phyloP scores from a whole-genome alignment of 1,140 invertebrate genomes.

The Antheraea pernyi region DNA sequence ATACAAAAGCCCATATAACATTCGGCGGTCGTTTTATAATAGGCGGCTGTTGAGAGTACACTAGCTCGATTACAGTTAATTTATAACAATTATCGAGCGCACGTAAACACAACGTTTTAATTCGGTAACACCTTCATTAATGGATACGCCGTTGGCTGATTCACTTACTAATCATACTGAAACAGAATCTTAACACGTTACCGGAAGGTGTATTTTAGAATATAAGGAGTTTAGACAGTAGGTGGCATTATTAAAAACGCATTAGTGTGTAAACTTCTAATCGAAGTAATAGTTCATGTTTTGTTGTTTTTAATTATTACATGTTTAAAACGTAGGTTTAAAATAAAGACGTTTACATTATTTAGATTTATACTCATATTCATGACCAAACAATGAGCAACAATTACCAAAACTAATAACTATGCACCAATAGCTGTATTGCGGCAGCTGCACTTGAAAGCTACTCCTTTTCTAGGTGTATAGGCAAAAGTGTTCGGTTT shows the following conservation, averaged over 20 bases:
- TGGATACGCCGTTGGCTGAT: conserved; percentile 23
- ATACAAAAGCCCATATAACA: neutral
- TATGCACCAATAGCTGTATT: no score
- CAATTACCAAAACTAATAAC: no score
- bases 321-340: neutral
- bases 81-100: conserved; percentile 50
- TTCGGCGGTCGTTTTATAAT: neutral
- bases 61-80: conserved; percentile 39
- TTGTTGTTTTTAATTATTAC: neutral
- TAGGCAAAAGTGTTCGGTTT: no score
- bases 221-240: neutral
- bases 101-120: conserved; percentile 44
- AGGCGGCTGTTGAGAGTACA: neutral
- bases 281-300: neutral
- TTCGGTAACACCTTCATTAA: conserved; percentile 54
- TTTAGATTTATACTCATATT: no score
- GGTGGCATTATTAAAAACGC: conserved; percentile 44
- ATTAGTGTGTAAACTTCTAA: conserved; percentile 24
- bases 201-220: conserved; percentile 1
- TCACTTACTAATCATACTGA: neutral
- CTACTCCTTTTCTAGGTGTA: no score
- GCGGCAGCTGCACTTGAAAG: no score
- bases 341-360: neutral
- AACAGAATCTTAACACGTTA: neutral
- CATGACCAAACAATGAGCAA: no score